Base-by-base conservation (phyloP, 2,797 vertebrate genomes). In the Orientallactaga sibirica region DNA sequence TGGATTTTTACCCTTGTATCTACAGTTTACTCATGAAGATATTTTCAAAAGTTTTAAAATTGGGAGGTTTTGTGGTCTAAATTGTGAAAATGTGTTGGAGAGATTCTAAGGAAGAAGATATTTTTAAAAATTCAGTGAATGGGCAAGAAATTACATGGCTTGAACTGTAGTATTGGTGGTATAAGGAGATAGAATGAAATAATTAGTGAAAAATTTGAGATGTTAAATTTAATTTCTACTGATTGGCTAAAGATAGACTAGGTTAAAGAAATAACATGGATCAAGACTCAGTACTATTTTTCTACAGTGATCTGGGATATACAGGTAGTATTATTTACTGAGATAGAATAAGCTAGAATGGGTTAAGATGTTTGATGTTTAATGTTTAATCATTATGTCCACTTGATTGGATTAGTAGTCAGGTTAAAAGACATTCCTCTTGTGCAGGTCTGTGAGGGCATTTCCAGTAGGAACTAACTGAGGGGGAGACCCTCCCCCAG, bases 1-100 rank as follows among this genome's bases (percentile, higher is more conserved):
- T 4, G 9, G 15, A 67, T 33, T 52, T 48, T 66, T 14, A 76
- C 27, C 2, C 19, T 89, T 85, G 15, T 68, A 55, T 71, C 18
- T 41, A 67, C 58, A 88, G n/a, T 76, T 93, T 70, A 79, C 18
- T 78, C 71, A 83, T 11, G 52, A 78, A 85, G n/a, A 3, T 12
- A 82, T 58, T 93, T 78, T 33, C 33, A 83, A 89, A 71, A 10
- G 4, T 80, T 92, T 90, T 88, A 61, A 67, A 68, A 11, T 2
- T 77, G 25, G 52, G 7, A 90, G 55, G 9, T 61, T 77, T 77
- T 5, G 41, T 81, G 29, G 41, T 41, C 29, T 81, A 20, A 80
- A 80, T 61, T 61, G 61, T 83, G 37, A 87, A 95, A 89, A 64
- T 74, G 1, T 48, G 41, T 6, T 75, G 20, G 24, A 75, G 22